A percentile compares a stretch with the other conserved stretches of the same genome.
phyloP scores from a whole-genome alignment of 2,888 invertebrate species.

The Seira sanloemensis region DNA sequence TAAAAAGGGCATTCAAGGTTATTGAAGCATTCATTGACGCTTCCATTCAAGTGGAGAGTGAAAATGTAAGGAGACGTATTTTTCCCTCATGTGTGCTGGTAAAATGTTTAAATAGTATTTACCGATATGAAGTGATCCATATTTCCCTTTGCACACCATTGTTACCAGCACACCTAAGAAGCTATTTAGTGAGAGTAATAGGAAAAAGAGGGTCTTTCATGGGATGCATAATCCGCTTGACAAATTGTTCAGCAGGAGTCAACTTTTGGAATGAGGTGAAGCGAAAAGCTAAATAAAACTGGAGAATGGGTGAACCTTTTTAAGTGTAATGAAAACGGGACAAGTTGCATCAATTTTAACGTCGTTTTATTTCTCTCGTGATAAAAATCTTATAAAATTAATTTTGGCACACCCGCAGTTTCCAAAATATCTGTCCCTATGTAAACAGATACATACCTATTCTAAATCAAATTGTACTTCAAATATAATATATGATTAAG shows the following conservation, averaged over 20 bases:
- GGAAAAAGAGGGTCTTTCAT: slow-evolving; percentile 44
- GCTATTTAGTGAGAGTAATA: slow-evolving; percentile 19
- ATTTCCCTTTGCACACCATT: neutral
- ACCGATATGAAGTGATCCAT: slow-evolving; percentile 13
- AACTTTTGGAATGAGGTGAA: slow-evolving; percentile 66
- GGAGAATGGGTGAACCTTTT: neutral
- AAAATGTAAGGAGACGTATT: neutral
- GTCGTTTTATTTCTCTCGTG: too few species aligned
- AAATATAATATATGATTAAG: too few species aligned
- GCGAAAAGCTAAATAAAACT: slow-evolving; percentile 47
- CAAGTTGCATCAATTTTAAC: too few species aligned
- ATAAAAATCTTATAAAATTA: too few species aligned
- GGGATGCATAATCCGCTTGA: slow-evolving; percentile 72
- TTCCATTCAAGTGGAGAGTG: neutral
- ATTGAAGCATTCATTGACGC: neutral
- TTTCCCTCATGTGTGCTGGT: neutral
- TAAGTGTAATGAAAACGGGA: neutral
- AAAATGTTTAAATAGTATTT: slow-evolving; percentile 7
- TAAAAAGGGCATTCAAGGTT: slow-evolving; percentile 40
- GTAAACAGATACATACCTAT: too few species aligned
- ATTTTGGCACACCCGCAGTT: too few species aligned
- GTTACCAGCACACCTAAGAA: slow-evolving; percentile 6
- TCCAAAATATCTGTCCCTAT: too few species aligned
- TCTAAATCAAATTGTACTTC: too few species aligned
- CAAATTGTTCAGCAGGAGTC: slow-evolving; percentile 73